A percentile compares a stretch with the other conserved stretches of the same genome.
These are phyloP conservation scores for Synanthedon myopaeformis DNA, from an alignment of 2,888 invertebrate species.

Conservation along the genomic window DNA sequence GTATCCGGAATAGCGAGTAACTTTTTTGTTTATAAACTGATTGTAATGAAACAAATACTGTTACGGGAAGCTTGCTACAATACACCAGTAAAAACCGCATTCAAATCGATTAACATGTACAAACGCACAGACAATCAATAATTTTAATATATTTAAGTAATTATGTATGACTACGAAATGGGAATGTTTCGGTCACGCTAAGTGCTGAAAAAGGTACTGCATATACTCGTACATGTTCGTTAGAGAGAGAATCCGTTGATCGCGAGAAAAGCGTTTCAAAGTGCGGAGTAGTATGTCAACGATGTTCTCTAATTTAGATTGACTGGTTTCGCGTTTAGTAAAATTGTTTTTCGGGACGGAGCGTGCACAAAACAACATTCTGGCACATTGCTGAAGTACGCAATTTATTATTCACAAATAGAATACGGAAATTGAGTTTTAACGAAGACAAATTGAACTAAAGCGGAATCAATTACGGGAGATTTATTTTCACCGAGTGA, in stretches of 20 bases:
- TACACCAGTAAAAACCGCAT: too few relatives aligned
- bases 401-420: conserved; percentile 67
- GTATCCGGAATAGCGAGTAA: too few relatives aligned
- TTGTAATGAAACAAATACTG: too few relatives aligned
- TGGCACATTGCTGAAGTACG: conserved; percentile 46
- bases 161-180: too few relatives aligned
- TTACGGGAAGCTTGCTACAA: too few relatives aligned
- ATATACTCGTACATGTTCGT: background rate
- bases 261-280: conserved; percentile 14
- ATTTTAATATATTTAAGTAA: too few relatives aligned
- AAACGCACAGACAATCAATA: too few relatives aligned
- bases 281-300: conserved; percentile 22
- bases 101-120: too few relatives aligned
- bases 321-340: conserved; percentile 40
- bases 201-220: too few relatives aligned
- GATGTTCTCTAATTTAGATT: conserved; percentile 46
- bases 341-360: conserved; percentile 35
- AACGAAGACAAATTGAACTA: conserved; percentile 69
- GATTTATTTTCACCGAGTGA: conserved; percentile 62
- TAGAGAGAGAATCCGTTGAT: conserved; percentile 12
- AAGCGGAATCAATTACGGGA: conserved; percentile 66
- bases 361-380: conserved; percentile 39
- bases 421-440: conserved; percentile 66
- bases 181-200: too few relatives aligned
- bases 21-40: too few relatives aligned